Conservation (phyloP, 2,888 invertebrate species). For the Rhorus exstirpatorius region DNA sequence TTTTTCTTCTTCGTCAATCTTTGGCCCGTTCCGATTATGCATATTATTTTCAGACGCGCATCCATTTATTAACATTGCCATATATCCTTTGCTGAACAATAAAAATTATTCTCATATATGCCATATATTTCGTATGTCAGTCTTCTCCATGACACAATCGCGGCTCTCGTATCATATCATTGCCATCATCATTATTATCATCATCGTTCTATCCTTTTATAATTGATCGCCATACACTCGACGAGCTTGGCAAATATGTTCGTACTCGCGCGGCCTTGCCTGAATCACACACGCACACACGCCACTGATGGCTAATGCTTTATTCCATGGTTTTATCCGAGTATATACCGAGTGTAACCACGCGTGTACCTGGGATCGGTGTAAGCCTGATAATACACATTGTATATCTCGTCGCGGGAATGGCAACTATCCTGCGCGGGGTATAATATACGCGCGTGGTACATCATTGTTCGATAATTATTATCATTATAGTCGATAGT, state of each 20-base stretch:
- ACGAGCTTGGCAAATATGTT: constrained; percentile 38
- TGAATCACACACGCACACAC: constrained; percentile 36
- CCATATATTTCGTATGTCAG: constrained; percentile 28
- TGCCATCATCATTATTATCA: constrained; percentile 36
- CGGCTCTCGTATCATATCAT: constrained; percentile 18
- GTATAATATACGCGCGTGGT: not conserved
- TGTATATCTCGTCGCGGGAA: constrained; percentile 27
- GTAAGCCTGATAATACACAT: constrained; percentile 26
- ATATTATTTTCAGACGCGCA: not conserved
- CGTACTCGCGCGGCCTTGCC: constrained; percentile 61
- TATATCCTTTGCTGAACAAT: not conserved
- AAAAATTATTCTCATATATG: not conserved
- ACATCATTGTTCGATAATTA: constrained; percentile 60
- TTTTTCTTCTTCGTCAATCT: not conserved
- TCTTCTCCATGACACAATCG: constrained; percentile 33
- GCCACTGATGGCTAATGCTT: constrained; percentile 44
- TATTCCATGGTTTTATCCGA: constrained; percentile 20
- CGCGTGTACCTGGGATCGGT: constrained; percentile 9
- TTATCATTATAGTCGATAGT: constrained; percentile 41
- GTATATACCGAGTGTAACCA: constrained; percentile 19
- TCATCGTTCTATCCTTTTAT: constrained; percentile 48
- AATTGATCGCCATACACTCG: constrained; percentile 58
- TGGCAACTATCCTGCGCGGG: constrained; percentile 9
- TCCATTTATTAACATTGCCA: not conserved
- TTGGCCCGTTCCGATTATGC: not conserved